A percentile compares a stretch with the other conserved stretches of the same genome.
Evolutionary conservation across 1,140 invertebrate genomes (phyloP).

Genomic region (Oreohelix idahoensis): DNA sequence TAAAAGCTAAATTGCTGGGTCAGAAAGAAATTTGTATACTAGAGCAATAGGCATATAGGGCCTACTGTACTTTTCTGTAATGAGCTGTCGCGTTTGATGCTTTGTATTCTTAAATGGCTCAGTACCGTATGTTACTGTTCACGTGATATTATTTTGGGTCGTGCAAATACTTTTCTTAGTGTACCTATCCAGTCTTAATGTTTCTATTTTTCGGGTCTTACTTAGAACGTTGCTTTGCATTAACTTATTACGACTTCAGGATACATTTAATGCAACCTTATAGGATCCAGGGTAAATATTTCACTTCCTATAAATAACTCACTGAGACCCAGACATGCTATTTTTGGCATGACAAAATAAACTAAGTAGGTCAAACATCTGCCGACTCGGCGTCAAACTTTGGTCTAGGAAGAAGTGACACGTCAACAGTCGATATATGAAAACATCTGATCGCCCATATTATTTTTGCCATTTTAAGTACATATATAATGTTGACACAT

Average conservation of each 20-base stretch:
- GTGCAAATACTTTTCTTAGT: too few species aligned
- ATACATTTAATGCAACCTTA: neutral
- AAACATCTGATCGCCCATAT: neutral
- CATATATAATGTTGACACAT: neutral
- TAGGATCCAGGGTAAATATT: neutral
- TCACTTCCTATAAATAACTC: slow-evolving; percentile 21
- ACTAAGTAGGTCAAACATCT: slow-evolving; percentile 41
- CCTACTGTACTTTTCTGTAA: too few species aligned
- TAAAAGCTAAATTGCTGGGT: too few species aligned
- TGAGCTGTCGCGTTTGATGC: too few species aligned
- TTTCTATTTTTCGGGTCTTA: too few species aligned
- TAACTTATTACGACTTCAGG: neutral
- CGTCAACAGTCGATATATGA: slow-evolving; percentile 6
- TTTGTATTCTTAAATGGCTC: too few species aligned
- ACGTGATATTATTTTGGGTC: too few species aligned
- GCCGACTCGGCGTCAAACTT: slow-evolving; percentile 31
- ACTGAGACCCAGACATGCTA: slow-evolving; percentile 23
- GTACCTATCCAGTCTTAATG: too few species aligned
- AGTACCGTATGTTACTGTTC: too few species aligned
- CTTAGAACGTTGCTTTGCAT: too few species aligned
- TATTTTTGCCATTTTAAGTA: neutral
- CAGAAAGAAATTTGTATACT: too few species aligned
- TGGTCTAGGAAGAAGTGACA: slow-evolving; percentile 24
- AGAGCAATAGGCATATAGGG: too few species aligned
- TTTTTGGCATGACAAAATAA: slow-evolving; percentile 39